Percentiles rank a stretch among this genome's conserved stretches.
These are phyloP conservation scores for Hemaris fuciformis DNA, from an alignment of 2,888 invertebrate genomes.

Conservation along the genomic window DNA sequence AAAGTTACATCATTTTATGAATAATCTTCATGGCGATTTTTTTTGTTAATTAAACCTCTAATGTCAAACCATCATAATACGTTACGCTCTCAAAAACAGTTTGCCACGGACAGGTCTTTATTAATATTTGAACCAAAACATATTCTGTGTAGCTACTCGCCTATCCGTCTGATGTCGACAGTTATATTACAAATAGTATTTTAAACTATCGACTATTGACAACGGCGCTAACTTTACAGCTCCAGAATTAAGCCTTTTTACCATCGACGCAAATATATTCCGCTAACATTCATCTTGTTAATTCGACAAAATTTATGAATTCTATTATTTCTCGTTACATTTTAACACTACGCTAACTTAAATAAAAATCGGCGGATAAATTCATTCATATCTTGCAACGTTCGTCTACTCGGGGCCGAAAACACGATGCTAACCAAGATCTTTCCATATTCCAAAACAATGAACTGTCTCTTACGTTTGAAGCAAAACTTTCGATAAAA, in stretches of 20 bases:
- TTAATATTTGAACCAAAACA: no score
- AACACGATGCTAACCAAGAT: constrained; percentile 4
- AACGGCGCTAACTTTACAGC: background rate
- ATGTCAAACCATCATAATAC: no score
- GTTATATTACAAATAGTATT: no score
- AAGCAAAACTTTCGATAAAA: background rate
- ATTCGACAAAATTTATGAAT: background rate
- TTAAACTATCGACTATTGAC: background rate
- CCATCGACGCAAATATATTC: background rate
- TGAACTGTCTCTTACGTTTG: background rate
- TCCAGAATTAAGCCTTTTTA: background rate
- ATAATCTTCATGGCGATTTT: no score
- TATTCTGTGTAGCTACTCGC: no score
- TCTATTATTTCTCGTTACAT: background rate
- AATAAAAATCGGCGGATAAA: constrained; percentile 46
- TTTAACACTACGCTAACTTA: constrained; percentile 25
- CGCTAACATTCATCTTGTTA: background rate
- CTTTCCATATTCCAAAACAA: background rate
- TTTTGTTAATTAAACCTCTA: no score
- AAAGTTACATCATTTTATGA: no score
- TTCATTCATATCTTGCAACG: constrained; percentile 28
- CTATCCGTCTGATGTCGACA: no score
- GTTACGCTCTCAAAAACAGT: no score
- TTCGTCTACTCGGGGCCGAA: constrained; percentile 8
- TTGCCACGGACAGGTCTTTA: no score